Percentiles rank a stretch among this genome's conserved stretches.
Conservation (phyloP, 2,888 invertebrate genomes). For the Xestia rhomboidea region DNA sequence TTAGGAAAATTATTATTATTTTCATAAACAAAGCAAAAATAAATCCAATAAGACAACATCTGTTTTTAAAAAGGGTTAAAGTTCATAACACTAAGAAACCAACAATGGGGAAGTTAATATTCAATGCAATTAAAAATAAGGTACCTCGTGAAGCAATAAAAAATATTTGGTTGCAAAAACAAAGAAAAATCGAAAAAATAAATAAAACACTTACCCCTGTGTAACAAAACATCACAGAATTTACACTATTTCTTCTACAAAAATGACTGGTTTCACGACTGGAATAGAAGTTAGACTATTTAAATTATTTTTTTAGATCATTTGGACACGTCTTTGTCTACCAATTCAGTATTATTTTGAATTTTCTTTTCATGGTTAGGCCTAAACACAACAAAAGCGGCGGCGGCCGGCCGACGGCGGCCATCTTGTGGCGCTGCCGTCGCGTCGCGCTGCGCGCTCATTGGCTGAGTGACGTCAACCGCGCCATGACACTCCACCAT, state of each 20-base stretch:
- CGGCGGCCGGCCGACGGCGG: slow-evolving; percentile 86
- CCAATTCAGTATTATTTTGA: slow-evolving; percentile 63
- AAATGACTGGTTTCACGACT: slow-evolving; percentile 46
- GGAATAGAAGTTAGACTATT: slow-evolving; percentile 39
- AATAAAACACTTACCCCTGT: slow-evolving; percentile 70
- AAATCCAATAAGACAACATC: slow-evolving; percentile 43
- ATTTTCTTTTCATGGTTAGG: slow-evolving; percentile 84
- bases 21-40: not conserved
- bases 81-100: not conserved
- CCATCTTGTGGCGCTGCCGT: slow-evolving; percentile 90
- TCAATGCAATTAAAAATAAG: not conserved
- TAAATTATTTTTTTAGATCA: slow-evolving; percentile 50
- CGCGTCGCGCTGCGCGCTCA: slow-evolving; percentile 84
- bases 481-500: slow-evolving; percentile 89
- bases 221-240: slow-evolving; percentile 71
- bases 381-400: slow-evolving; percentile 88
- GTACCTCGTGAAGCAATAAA: not conserved
- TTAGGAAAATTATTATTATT: not conserved
- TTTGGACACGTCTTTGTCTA: slow-evolving; percentile 57
- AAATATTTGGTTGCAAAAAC: slow-evolving; percentile 4
- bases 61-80: not conserved
- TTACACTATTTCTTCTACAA: slow-evolving; percentile 64
- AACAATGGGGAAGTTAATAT: not conserved
- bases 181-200: slow-evolving; percentile 37
- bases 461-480: slow-evolving; percentile 89